phyloP scores from a whole-genome alignment of 35 echinoderm and acorn worm genomes.

The Strongylocentrotus purpuratus region DNA sequence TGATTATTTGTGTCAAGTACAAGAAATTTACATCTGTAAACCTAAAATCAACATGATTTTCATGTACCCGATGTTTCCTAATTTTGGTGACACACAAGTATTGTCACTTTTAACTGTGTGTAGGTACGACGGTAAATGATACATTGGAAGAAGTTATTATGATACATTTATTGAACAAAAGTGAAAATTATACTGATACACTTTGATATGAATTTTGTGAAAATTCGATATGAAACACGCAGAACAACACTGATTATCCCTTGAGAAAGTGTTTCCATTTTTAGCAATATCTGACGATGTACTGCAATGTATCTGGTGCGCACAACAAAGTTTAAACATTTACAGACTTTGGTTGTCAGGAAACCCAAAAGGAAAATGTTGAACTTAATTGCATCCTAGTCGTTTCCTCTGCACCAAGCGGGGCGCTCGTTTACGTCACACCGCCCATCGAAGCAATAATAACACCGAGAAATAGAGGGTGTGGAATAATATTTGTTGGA shows the following conservation, averaged over 20 bases:
- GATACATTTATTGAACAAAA: neutral
- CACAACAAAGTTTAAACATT: neutral
- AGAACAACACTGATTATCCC: no score
- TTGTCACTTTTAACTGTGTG: no score
- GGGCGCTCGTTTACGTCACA: neutral
- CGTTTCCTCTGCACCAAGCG: neutral
- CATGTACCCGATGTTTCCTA: no score
- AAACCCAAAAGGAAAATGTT: neutral
- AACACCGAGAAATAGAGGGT: neutral
- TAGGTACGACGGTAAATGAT: no score
- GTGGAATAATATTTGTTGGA: neutral
- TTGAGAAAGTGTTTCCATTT: neutral
- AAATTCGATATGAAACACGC: no score
- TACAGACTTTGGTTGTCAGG: neutral
- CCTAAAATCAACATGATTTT: no score
- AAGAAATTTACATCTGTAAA: neutral
- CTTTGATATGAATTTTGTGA: neutral
- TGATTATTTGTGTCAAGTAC: neutral
- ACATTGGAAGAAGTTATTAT: no score
- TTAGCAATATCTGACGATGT: neutral
- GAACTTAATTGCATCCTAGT: conserved; percentile 1
- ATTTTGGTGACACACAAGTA: no score
- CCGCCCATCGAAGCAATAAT: neutral
- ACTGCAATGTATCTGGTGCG: neutral
- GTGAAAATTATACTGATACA: neutral